Percentiles rank a stretch among this genome's conserved stretches.
phyloP scores from a whole-genome alignment of 1,140 invertebrate species.

The Drosophila bifasciata region DNA sequence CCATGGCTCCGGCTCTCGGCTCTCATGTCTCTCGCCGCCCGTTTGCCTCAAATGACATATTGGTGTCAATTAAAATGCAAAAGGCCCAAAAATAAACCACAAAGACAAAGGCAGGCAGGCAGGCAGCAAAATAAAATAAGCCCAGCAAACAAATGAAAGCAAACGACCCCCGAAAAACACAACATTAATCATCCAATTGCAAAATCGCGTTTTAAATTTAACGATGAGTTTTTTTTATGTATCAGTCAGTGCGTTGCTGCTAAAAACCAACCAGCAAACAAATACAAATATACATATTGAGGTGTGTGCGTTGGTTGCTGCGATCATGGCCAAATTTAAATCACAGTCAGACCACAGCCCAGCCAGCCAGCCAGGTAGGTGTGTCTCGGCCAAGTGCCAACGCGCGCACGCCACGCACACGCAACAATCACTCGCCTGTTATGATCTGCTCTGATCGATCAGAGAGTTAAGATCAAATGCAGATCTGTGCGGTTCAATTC shows the following conservation, averaged over 20 bases:
- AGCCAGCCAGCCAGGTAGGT: constrained; percentile 59
- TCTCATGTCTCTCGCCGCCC: background rate
- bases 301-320: constrained; percentile 37
- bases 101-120: constrained; percentile 31
- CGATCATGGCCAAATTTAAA: constrained; percentile 77
- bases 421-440: background rate
- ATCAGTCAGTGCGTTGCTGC: background rate
- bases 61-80: constrained; percentile 73
- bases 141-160: constrained; percentile 17
- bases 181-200: constrained; percentile 76
- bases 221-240: constrained; percentile 24
- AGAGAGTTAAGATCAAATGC: constrained; percentile 36
- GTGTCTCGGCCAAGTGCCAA: constrained; percentile 69
- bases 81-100: constrained; percentile 55
- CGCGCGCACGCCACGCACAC: constrained; percentile 51
- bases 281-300: background rate
- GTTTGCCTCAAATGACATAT: constrained; percentile 60
- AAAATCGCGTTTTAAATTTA: constrained; percentile 70
- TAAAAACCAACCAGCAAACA: constrained; percentile 24
- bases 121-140: background rate
- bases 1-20: constrained; percentile 16
- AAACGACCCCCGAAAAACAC: background rate
- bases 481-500: constrained; percentile 22
- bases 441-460: constrained; percentile 28
- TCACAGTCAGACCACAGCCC: background rate